Percentiles rank a stretch among this genome's conserved stretches.
Evolutionary conservation across 2,113 vertebrate genomes (phyloP).

Genomic region (Nesoenas mayeri): DNA sequence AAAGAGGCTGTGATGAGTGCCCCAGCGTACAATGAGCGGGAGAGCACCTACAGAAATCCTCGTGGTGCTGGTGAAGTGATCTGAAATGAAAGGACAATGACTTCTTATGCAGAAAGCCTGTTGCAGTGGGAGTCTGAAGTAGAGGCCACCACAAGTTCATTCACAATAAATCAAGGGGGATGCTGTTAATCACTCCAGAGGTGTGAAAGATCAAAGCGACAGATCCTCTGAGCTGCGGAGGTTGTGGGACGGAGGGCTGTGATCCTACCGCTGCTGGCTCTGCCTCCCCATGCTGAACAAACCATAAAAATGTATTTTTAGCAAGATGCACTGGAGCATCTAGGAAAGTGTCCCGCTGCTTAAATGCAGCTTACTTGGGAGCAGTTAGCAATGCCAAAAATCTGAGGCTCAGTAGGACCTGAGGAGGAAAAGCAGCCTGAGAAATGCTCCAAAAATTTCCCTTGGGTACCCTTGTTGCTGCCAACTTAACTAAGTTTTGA

Average conservation of each 20-base stretch:
- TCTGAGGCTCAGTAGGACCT: neutral
- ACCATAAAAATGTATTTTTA: neutral
- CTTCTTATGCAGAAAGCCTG: neutral
- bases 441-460: neutral
- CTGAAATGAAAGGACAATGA: neutral
- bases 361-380: neutral
- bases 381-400: neutral
- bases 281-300: neutral
- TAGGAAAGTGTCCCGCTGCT: neutral
- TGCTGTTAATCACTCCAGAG: neutral
- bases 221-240: neutral
- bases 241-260: neutral
- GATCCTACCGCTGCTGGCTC: neutral
- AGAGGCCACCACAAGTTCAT: neutral
- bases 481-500: neutral
- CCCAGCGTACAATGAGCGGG: rapidly evolving
- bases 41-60: neutral
- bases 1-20: neutral
- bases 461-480: neutral
- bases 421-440: neutral
- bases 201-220: rapidly evolving
- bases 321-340: neutral
- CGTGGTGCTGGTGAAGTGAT: neutral
- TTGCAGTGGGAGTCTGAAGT: neutral
- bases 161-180: rapidly evolving